These are phyloP conservation scores for Aphelocoma californica DNA, from an alignment of 2,797 vertebrate genomes.

Conservation along the genomic window DNA sequence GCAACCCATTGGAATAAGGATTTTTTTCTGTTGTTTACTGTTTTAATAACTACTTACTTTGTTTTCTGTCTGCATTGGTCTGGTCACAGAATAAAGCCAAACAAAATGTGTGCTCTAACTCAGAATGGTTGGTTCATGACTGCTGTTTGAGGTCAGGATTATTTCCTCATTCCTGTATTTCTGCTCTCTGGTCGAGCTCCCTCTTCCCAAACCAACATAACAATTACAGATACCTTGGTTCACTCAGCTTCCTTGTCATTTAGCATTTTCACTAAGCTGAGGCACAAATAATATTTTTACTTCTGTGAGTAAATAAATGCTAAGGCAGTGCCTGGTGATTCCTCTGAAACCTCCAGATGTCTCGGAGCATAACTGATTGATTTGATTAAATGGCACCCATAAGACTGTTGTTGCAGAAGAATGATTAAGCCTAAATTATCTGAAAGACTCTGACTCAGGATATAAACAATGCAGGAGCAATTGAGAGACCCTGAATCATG, in stretches of 20 bases:
- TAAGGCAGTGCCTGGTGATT: slow-evolving; percentile 29
- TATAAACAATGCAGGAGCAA: slow-evolving; percentile 45
- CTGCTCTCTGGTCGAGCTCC: neutral
- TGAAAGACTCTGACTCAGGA: slow-evolving; percentile 29
- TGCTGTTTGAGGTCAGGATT: neutral
- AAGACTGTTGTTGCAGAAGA: slow-evolving; percentile 59
- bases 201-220: neutral
- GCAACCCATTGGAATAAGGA: neutral
- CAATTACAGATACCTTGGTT: neutral
- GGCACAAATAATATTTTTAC: neutral
- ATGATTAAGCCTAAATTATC: slow-evolving; percentile 65
- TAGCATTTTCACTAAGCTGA: slow-evolving; percentile 9
- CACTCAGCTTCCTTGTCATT: neutral
- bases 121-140: neutral
- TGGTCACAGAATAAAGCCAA: neutral
- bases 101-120: neutral
- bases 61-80: neutral
- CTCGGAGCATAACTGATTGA: slow-evolving; percentile 57
- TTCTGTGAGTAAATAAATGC: slow-evolving; percentile 30
- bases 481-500: slow-evolving; percentile 26
- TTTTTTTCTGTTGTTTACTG: neutral
- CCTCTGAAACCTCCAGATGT: slow-evolving; percentile 46
- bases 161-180: neutral
- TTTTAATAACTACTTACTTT: slow-evolving; percentile 15
- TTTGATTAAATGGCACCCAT: slow-evolving; percentile 64